Evolutionary conservation across 2,888 invertebrate genomes (phyloP).

Genomic region (Allacma fusca): DNA sequence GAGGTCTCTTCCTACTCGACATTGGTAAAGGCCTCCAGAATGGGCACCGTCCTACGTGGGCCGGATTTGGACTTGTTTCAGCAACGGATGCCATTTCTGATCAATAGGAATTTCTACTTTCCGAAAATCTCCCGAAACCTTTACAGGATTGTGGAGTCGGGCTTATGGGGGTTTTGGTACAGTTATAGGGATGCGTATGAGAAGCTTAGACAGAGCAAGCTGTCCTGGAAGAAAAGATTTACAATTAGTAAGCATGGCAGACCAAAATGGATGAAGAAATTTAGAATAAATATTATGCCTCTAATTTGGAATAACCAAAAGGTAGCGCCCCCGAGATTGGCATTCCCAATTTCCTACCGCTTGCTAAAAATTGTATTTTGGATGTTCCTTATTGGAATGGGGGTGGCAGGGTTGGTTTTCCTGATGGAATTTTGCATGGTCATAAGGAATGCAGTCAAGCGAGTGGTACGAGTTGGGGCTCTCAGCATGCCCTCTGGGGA

Average conservation of each 20-base stretch:
- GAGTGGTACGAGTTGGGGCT: no score
- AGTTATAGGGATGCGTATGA: background rate
- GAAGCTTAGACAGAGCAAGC: background rate
- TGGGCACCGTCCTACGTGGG: background rate
- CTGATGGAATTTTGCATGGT: no score
- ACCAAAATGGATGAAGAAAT: background rate
- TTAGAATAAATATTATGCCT: background rate
- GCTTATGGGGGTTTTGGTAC: background rate
- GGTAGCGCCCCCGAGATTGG: background rate
- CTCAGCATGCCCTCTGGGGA: no score
- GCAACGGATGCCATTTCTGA: slow-evolving; percentile 11
- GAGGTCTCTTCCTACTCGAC: background rate
- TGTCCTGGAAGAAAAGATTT: background rate
- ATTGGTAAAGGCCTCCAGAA: background rate
- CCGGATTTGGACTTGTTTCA: slow-evolving; percentile 5
- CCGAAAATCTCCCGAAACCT: background rate
- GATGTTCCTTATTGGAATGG: background rate
- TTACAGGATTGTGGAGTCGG: background rate
- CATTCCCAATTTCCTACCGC: background rate
- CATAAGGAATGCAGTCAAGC: no score
- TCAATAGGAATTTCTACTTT: background rate
- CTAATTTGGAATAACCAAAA: background rate
- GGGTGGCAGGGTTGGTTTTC: no score
- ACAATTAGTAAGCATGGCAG: no score
- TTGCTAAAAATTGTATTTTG: background rate